Evolutionary conservation across 2,113 vertebrate species (phyloP).

Genomic region (Phaetusa simplex): DNA sequence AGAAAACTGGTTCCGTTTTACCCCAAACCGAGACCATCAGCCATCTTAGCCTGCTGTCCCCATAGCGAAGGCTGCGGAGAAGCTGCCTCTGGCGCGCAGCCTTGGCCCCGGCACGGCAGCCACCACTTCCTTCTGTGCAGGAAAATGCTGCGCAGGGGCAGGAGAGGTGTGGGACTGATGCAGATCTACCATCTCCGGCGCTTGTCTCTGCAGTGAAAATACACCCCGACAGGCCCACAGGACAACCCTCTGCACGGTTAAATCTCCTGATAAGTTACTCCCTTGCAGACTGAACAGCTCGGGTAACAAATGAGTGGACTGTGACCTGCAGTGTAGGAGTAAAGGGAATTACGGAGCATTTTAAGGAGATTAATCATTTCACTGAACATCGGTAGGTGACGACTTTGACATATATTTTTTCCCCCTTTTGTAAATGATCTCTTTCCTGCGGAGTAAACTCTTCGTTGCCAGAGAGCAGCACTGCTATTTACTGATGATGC

Average conservation of each 20-base stretch:
- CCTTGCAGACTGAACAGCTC: background rate
- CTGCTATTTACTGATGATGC: background rate
- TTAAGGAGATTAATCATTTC: background rate
- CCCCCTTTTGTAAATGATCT: background rate
- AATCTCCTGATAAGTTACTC: too few species aligned
- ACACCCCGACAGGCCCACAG: background rate
- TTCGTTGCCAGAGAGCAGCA: background rate
- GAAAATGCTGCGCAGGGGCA: accelerated
- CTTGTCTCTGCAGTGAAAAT: background rate
- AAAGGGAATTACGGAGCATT: background rate
- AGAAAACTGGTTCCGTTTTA: too few species aligned
- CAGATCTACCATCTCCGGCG: background rate
- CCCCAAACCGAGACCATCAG: too few species aligned
- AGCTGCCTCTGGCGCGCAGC: background rate
- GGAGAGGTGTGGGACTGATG: background rate
- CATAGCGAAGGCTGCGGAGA: background rate
- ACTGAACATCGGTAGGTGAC: background rate
- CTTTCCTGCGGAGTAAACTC: background rate
- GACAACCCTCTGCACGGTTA: background rate
- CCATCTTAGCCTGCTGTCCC: background rate
- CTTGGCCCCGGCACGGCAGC: too few species aligned
- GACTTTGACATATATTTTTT: background rate
- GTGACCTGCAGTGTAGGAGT: background rate
- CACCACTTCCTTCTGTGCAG: background rate
- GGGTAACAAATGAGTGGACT: too few species aligned